Evolutionary conservation across 2,888 invertebrate genomes (phyloP), one percentile per base, ranked within the genome.

Genomic region (Drosophila diplacantha): DNA sequence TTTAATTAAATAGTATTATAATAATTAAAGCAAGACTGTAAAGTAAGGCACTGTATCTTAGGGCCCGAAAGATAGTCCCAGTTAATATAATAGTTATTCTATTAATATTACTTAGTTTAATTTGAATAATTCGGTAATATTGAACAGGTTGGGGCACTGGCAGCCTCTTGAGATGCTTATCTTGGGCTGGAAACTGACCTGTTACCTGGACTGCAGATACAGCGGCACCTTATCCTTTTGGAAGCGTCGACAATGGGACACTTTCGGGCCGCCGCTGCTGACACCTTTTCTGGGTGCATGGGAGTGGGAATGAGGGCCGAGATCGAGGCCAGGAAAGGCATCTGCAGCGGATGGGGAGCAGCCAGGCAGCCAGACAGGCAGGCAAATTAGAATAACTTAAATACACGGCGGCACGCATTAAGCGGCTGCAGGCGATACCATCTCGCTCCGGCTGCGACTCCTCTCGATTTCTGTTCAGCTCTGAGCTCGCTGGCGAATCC

Each of bases 321-420:
- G 29, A 26, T 34, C 18, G 22, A 7, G 18, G 5, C 35, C 26
- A 20, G n/a, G 14, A 43, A 7, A 16, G 53, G 52, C 58, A 41
- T 32, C 58, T 35, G 24, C 24, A 41, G 41, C 43, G 24, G 24
- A 7, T 7, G 24, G 24, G 24, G 24, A 24, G 24, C 9, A 18
- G 39, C 39, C 35, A 26, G 18, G 16, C 38, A 32, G 18, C 14
- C 38, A 32, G 32, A 8, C 53, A 53, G 50, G 55, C 66, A 70
- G 80, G 71, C 74, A 78, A 78, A 78, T 78, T 78, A 78, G 78
- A 78, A 72, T 82, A 83, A 78, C 80, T 78, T 83, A 79, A 78
- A 66, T 79, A 79, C 61, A 71, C 81, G 75, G 66, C 83, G 53
- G 83, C 83, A 83, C 69, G 80, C 83, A 78, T 78, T 78, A 83